phyloP scores from a whole-genome alignment of 2,888 invertebrate genomes.

The Andrena praecox region DNA sequence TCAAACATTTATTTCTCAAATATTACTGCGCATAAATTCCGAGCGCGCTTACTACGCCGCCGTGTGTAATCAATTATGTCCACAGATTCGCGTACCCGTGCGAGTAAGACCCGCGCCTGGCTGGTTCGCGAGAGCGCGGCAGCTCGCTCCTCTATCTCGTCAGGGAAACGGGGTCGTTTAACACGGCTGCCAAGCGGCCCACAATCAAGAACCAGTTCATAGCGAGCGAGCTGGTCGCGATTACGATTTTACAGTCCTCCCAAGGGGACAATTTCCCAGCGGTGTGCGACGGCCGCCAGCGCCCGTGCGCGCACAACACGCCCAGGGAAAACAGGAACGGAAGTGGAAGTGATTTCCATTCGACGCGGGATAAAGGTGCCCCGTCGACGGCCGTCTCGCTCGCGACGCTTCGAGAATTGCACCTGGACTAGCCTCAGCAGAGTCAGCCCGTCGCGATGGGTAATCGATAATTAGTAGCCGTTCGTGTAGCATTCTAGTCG shows the following conservation, averaged over 20 bases:
- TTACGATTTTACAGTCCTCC: constrained; percentile 38
- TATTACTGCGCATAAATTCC: neutral
- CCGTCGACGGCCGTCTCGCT: constrained; percentile 3
- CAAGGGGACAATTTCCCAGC: constrained; percentile 36
- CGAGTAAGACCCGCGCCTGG: neutral
- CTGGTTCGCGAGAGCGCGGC: neutral
- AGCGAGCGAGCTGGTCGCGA: constrained; percentile 3
- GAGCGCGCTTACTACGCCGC: neutral
- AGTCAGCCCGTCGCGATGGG: constrained; percentile 25
- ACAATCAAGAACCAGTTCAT: constrained; percentile 39
- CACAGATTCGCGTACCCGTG: constrained; percentile 1
- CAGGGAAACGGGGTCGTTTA: constrained; percentile 19
- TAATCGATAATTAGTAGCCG: constrained; percentile 53
- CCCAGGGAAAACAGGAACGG: constrained; percentile 4
- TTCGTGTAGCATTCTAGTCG: neutral
- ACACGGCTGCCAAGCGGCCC: constrained; percentile 24
- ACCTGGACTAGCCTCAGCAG: constrained; percentile 16
- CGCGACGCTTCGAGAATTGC: constrained; percentile 36
- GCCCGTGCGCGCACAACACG: constrained; percentile 4
- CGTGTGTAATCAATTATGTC: constrained; percentile 16
- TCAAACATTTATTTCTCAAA: constrained; percentile 1
- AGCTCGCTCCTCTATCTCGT: constrained; percentile 5
- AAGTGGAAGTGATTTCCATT: constrained; percentile 49
- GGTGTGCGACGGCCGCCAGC: neutral
- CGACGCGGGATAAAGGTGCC: constrained; percentile 36